Evolutionary conservation across 1,140 invertebrate genomes (phyloP), one percentile per base, ranked within the genome.

Genomic region (Drosophila pseudoobscura): DNA sequence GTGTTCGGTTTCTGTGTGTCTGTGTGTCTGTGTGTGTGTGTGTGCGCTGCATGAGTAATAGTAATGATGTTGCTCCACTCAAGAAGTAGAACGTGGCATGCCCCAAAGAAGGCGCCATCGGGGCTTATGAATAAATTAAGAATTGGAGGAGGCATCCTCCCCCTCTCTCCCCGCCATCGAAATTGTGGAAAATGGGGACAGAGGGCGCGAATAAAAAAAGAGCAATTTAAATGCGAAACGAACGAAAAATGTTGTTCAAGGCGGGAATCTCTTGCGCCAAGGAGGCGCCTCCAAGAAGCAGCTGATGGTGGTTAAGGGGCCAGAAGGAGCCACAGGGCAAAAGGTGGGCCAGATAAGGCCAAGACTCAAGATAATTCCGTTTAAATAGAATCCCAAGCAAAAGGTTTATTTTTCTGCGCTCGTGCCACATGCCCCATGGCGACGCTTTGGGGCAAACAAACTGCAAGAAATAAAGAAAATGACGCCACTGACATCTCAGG

Each of bases 51-150:
- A 82, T 87, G 82, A 87, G 83, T 82, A 82, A 85, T 87, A 87
- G 82, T 82, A 88, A 87, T 87, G 82, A 82, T 88, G 82, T 88
- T 87, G 82, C 74, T 80, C 78, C 78, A 82, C 83, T 85, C 74
- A 82, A 85, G 78, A 76, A 68, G 63, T 75, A 45, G 60, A 72
- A 51, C 56, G 41, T 15, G 26, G 17, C 13, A 11, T 50, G 29
- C 66, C 49, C 1, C 17, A 31, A 45, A 45, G 51, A 47, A 59
- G 59, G 41, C 76, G 61, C 74, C 82, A 82, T 62, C 74, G 75
- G 83, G 35, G 82, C 82, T 87, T 87, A 87, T 87, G 82, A 87
- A 87, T 87, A 87, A 88, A 87, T 87, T 87, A 87, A 87, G 78
- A 26, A 6, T 3, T 26, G 24, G 24, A 26, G 24, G 24, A 88